Base-by-base conservation (phyloP, 2,797 vertebrate genomes). In the Acanthurus leucopareius region DNA sequence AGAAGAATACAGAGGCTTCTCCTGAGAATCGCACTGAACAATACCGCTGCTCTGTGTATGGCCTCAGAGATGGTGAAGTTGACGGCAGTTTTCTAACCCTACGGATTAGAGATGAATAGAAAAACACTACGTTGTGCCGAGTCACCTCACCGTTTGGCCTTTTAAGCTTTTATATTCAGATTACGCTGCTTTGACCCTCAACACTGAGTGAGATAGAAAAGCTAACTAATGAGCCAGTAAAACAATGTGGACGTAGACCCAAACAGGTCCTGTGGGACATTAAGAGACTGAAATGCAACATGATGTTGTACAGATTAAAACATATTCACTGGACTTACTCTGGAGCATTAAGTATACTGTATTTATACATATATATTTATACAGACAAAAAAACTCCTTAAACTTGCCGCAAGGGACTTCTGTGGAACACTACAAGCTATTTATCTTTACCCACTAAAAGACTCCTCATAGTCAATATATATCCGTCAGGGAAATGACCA, bases 1-100 rank as follows among this genome's bases (percentile, higher is more conserved):
- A 88, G 92, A 95, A 95, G 94, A 95, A 95, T 95, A 90, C 88
- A 77, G 80, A 74, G 68, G 87, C 89, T 90, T 85, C 93, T 94
- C 94, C 85, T 63, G 93, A 93, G 92, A 81, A 64, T 89, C 79
- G 25, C 85, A 48, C 90, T 90, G 93, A 95, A 95, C 94, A 95
- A 96, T 93, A 63, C 88, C 22, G 75, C 58, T 45, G 84, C 88
- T 90, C 84, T 44, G 84, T 72, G 89, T 77, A 81, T 93, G 89
- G 90, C 82, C 87, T 79, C 86, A 28, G 88, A 88, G 83, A 83
- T 57, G 84, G 74, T 14, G 35, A 69, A 78, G 83, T 79, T 82
- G 89, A 90, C 17, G 61, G 75, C 91, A 91, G 94, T 95, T 93
- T 93, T 94, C 92, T 93, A 84, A 90, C 28, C 53, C 45, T 80